Conservation (phyloP, 2,888 invertebrate species). For the Charanyca ferruginea region DNA sequence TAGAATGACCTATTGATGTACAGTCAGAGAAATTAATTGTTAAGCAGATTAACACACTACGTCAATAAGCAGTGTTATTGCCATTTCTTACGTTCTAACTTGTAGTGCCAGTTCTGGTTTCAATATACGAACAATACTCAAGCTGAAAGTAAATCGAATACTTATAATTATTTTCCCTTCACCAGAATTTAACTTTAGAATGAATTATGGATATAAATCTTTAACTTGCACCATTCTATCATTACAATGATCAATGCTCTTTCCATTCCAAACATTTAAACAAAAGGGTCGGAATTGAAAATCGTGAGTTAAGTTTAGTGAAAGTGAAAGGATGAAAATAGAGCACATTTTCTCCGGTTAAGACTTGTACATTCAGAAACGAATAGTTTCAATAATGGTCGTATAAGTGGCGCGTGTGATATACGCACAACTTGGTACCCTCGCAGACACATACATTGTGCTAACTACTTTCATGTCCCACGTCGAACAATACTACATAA, state of each 20-base stretch:
- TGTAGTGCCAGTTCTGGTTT: not conserved
- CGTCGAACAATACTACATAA: conserved; percentile 59
- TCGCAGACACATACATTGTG: conserved; percentile 50
- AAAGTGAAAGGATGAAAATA: conserved; percentile 55
- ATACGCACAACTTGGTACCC: conserved; percentile 37
- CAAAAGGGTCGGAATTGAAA: conserved; percentile 38
- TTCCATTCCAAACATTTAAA: conserved; percentile 37
- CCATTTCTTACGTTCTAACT: not conserved
- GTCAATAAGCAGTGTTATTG: not conserved
- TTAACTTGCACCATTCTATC: not conserved
- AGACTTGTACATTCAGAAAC: conserved; percentile 29
- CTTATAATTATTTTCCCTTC: not conserved
- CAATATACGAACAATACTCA: not conserved
- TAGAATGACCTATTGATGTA: not conserved
- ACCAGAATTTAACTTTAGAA: not conserved
- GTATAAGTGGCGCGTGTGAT: conserved; percentile 66
- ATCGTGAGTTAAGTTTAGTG: conserved; percentile 35
- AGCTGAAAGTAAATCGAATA: not conserved
- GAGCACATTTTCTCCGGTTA: conserved; percentile 54
- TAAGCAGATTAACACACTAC: not conserved
- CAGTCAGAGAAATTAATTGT: not conserved
- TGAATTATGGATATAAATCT: conserved; percentile 5
- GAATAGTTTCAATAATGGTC: conserved; percentile 54
- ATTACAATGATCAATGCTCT: conserved; percentile 26
- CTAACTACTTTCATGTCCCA: conserved; percentile 57